A percentile compares a stretch with the other conserved stretches of the same genome.
Evolutionary conservation across 2,113 vertebrate genomes (phyloP).

Genomic region (Hucho hucho): DNA sequence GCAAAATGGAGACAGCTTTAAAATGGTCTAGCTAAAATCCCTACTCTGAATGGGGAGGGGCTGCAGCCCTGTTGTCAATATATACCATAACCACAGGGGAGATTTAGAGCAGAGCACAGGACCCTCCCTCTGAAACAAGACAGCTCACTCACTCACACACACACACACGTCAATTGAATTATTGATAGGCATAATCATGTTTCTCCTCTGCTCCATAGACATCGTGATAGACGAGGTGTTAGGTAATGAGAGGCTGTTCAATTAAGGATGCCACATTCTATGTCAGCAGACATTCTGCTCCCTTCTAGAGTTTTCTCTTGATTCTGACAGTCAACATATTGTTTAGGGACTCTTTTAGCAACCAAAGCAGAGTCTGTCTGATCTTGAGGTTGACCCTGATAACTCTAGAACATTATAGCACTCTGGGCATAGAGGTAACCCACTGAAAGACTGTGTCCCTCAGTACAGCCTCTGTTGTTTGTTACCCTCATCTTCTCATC

Average conservation of each 20-base stretch:
- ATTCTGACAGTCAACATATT: conserved; percentile 68
- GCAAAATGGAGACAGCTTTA: conserved; percentile 46
- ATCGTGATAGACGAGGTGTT: conserved; percentile 69
- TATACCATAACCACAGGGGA: conserved; percentile 61
- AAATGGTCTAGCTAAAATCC: conserved; percentile 50
- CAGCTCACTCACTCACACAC: conserved; percentile 42
- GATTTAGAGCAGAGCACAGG: conserved; percentile 63
- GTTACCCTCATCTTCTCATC: conserved; percentile 61
- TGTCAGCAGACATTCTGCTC: conserved; percentile 71
- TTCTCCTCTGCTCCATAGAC: conserved; percentile 63
- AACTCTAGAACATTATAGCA: conserved; percentile 40
- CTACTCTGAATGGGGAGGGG: conserved; percentile 41
- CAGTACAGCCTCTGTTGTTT: conserved; percentile 1
- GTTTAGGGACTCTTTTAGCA: conserved; percentile 58
- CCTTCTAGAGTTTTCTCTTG: conserved; percentile 59
- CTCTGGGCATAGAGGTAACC: conserved; percentile 43
- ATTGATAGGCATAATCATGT: conserved; percentile 76
- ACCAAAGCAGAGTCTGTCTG: conserved; percentile 64
- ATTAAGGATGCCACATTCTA: conserved; percentile 61
- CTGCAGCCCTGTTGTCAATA: conserved; percentile 37
- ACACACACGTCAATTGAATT: conserved; percentile 61
- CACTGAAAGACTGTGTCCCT: conserved; percentile 60
- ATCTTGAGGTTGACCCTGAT: conserved; percentile 66
- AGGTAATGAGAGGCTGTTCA: conserved; percentile 68
- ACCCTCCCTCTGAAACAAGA: conserved; percentile 58